These are phyloP conservation scores for Alloplasta piceator DNA, from an alignment of 2,888 invertebrate genomes.

Conservation along the genomic window DNA sequence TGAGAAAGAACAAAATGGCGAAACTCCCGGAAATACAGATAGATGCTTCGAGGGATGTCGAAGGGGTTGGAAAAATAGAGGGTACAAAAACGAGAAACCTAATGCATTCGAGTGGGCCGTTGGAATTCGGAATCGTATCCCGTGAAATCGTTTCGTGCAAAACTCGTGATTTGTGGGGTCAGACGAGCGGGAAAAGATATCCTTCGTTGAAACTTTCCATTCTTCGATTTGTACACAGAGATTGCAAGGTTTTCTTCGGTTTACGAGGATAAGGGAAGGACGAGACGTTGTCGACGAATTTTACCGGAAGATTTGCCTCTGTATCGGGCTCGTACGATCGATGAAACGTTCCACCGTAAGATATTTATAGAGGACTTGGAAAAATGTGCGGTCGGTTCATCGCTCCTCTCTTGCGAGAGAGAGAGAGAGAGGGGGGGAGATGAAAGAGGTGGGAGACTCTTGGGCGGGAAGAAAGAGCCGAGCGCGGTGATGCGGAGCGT, in stretches of 20 bases:
- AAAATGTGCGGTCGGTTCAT: slow-evolving; percentile 35
- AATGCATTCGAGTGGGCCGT: not conserved
- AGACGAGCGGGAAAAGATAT: slow-evolving; percentile 42
- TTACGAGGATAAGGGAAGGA: not conserved
- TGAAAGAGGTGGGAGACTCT: not conserved
- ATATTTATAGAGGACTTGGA: slow-evolving; percentile 50
- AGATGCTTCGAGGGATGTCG: not conserved
- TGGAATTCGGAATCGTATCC: slow-evolving; percentile 40
- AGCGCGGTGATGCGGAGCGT: slow-evolving; percentile 44
- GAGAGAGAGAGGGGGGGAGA: too few relatives aligned
- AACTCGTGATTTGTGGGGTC: slow-evolving; percentile 51
- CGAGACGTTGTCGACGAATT: slow-evolving; percentile 29
- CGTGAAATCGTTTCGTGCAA: slow-evolving; percentile 32
- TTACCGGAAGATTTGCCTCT: slow-evolving; percentile 52
- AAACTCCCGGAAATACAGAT: slow-evolving; percentile 3
- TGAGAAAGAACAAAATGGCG: not conserved
- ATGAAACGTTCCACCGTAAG: slow-evolving; percentile 56
- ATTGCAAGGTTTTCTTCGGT: not conserved
- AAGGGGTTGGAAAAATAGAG: not conserved
- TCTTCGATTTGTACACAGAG: not conserved
- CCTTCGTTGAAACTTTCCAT: slow-evolving; percentile 53
- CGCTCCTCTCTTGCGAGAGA: slow-evolving; percentile 18
- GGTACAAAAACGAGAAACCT: not conserved
- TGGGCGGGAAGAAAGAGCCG: slow-evolving; percentile 19
- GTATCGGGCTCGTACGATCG: slow-evolving; percentile 61